Evolutionary conservation across 2,113 vertebrate species (phyloP).

Genomic region (Pipa parva): DNA sequence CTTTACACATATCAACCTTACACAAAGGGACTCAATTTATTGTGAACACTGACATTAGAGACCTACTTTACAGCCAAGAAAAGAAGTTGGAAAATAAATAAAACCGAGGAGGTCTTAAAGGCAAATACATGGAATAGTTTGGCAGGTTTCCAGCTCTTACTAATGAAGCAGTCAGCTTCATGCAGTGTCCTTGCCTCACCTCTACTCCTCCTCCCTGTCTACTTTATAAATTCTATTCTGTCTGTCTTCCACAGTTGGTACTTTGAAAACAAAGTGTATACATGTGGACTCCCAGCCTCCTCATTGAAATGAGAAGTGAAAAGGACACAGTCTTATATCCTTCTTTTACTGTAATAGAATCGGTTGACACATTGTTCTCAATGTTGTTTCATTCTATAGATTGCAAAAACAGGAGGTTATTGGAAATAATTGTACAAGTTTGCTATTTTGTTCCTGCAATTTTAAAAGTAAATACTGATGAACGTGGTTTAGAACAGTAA

Average conservation of each 20-base stretch:
- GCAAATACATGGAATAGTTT: slow-evolving; percentile 45
- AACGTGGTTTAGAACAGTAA: too few species aligned
- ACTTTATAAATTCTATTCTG: neutral
- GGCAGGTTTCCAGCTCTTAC: slow-evolving; percentile 47
- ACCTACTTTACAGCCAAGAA: slow-evolving; percentile 34
- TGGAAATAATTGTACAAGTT: too few species aligned
- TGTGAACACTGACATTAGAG: neutral
- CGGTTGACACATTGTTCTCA: too few species aligned
- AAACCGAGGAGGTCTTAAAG: slow-evolving; percentile 46
- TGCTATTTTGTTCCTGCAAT: too few species aligned
- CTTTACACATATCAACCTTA: rapidly evolving
- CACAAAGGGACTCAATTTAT: slow-evolving; percentile 31
- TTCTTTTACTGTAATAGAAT: too few species aligned
- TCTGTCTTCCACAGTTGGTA: neutral
- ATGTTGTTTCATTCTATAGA: too few species aligned
- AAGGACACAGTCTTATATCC: too few species aligned
- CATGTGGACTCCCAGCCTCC: too few species aligned
- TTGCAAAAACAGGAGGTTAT: too few species aligned
- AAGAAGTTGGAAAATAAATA: slow-evolving; percentile 20
- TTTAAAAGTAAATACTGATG: too few species aligned
- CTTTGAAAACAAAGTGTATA: neutral
- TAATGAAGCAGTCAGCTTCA: slow-evolving; percentile 54
- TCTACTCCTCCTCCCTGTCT: slow-evolving; percentile 7
- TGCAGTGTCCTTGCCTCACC: slow-evolving; percentile 39
- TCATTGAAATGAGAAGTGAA: too few species aligned